Evolutionary conservation across 2,113 vertebrate genomes (phyloP), one percentile per base, ranked within the genome.

Genomic region (Megaptera novaeangliae): DNA sequence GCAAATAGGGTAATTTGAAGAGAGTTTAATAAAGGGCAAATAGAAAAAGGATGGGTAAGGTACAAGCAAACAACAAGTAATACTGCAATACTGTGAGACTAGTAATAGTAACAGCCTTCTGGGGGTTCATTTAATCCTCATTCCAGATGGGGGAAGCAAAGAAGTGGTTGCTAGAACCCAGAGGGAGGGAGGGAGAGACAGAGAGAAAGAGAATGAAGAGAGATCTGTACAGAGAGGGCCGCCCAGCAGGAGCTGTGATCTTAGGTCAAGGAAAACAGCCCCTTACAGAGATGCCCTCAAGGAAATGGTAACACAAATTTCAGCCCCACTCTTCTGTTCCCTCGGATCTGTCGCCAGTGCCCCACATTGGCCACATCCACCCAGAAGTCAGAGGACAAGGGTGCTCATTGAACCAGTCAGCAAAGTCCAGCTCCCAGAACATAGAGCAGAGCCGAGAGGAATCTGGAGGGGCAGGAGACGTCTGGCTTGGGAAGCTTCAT

Each of bases 361-460:
- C 27, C 15, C 12, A 80, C 31, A 52, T 7, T 74, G 63, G 29
- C 5, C 69, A 93, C 68, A 78, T 4, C 23, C 74, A 63, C 13
- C n/a, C 52, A 41, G 55, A 77, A 52, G 12, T 34, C 46, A 49
- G 78, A 74, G 39, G 64, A 4, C 39, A 61, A 41, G 6, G 11
- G 15, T 66, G 57, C 46, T 68, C 81, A 44, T 15, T 12, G 74
- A 4, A 15, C 15, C 1, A 36, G 80, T 13, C 36, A 34, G 4
- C 34, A 4, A 46, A 64, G 5, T 36, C 80, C 1, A 1, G 39
- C 5, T 59, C 14, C 71, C 44, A 36, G 39, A 1, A 31, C 55
- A 11, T 39, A 66, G 17, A 31, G 27, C 34, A 34, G 55, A 20
- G 29, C n/a, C 0, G 0, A 61, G 27, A 13, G 1, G 55, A 18